These are phyloP conservation scores for Gymnarchus niloticus DNA, from an alignment of 2,113 vertebrate genomes.

Conservation along the genomic window DNA sequence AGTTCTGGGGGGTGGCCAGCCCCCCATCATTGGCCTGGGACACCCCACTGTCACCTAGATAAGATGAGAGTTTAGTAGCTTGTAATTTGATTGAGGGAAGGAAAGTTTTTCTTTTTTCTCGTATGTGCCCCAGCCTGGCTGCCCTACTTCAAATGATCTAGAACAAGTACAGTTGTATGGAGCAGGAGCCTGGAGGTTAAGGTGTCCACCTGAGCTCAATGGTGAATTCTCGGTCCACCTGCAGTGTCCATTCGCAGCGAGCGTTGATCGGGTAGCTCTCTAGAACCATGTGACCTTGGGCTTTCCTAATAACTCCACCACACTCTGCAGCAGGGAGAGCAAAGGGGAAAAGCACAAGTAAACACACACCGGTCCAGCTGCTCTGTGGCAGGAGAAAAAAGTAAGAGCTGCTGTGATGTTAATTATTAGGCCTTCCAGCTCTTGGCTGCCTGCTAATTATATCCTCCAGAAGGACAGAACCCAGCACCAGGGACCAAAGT, in stretches of 20 bases:
- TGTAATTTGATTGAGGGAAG: too few species aligned
- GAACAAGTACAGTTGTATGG: too few species aligned
- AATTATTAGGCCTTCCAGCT: not conserved
- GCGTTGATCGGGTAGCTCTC: conserved; percentile 94
- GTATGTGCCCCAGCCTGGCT: too few species aligned
- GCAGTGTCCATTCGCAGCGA: conserved; percentile 88
- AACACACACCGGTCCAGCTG: not conserved
- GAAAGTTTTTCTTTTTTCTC: too few species aligned
- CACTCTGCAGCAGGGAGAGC: conserved; percentile 65
- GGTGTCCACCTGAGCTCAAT: conserved; percentile 79
- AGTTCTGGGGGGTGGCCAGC: too few species aligned
- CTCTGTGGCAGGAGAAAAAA: not conserved
- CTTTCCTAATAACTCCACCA: conserved; percentile 76
- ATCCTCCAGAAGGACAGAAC: conserved; percentile 6
- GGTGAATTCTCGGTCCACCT: conserved; percentile 76
- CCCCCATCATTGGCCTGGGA: too few species aligned
- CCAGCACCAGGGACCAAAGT: conserved; percentile 32
- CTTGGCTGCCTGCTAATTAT: not conserved
- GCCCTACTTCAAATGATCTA: too few species aligned
- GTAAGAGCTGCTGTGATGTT: not conserved
- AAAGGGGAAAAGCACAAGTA: not conserved
- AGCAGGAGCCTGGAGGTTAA: too few species aligned
- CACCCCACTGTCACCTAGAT: too few species aligned
- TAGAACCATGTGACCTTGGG: conserved; percentile 83
- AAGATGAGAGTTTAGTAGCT: too few species aligned